These are phyloP conservation scores for Sinocyclocheilus grahami DNA, from an alignment of 2,113 vertebrate species.

Conservation along the genomic window DNA sequence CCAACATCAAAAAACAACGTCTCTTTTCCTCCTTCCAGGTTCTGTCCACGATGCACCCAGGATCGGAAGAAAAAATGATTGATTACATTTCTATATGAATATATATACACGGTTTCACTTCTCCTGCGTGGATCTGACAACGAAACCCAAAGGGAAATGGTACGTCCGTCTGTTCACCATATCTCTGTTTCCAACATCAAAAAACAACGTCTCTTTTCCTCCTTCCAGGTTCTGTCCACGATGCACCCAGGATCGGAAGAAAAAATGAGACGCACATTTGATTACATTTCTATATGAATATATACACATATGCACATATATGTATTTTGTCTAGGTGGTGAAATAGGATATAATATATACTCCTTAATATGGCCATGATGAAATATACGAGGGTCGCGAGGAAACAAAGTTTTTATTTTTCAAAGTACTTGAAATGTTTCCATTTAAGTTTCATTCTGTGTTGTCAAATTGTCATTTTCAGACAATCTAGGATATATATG, in stretches of 20 bases:
- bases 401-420: constrained; percentile 63
- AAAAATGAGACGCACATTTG: constrained; percentile 78
- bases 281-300: constrained; percentile 40
- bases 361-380: constrained; percentile 42
- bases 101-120: constrained; percentile 99
- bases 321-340: constrained; percentile 52
- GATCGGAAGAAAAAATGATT: too few species aligned
- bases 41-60: constrained; percentile 94
- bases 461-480: constrained; percentile 26
- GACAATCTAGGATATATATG: constrained; percentile 63
- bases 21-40: constrained; percentile 75
- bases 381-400: constrained; percentile 49
- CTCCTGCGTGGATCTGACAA: constrained; percentile 94
- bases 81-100: too few species aligned
- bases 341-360: constrained; percentile 49
- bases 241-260: constrained; percentile 94
- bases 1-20: background rate
- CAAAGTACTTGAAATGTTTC: constrained; percentile 53
- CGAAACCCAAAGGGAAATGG: constrained; percentile 99
- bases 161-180: constrained; percentile 65
- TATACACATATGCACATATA: constrained; percentile 15
- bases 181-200: background rate
- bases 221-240: constrained; percentile 91
- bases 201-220: background rate
- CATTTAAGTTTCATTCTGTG: constrained; percentile 22